Percentiles rank a stretch among this genome's conserved stretches.
These are phyloP conservation scores for Chymomyza amoena DNA, from an alignment of 2,888 invertebrate species.

Conservation along the genomic window DNA sequence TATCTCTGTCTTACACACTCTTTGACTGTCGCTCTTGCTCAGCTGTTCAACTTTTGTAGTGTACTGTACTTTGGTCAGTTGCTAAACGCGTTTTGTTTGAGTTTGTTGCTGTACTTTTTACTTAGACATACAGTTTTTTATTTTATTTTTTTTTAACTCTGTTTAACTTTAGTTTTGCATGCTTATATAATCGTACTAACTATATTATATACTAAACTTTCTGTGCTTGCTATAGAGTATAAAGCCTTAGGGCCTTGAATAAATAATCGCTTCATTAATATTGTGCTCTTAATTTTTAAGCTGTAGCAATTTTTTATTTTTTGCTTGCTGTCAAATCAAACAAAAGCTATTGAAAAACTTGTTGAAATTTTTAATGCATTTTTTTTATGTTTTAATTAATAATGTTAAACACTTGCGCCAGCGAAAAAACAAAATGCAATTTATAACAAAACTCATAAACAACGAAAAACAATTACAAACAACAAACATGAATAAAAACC, in stretches of 20 bases:
- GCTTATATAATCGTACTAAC: neutral
- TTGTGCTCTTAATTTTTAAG: slow-evolving; percentile 18
- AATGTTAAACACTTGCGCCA: slow-evolving; percentile 10
- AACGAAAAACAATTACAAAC: slow-evolving; percentile 10
- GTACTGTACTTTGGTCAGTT: slow-evolving; percentile 14
- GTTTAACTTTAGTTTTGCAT: neutral
- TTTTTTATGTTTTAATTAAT: slow-evolving; percentile 38
- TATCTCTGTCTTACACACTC: slow-evolving; percentile 7
- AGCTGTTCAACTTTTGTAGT: neutral
- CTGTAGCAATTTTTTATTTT: slow-evolving; percentile 32
- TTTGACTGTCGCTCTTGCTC: no score
- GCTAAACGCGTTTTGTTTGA: slow-evolving; percentile 2
- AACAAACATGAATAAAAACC: slow-evolving; percentile 54
- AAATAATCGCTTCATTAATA: neutral
- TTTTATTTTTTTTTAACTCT: slow-evolving; percentile 9
- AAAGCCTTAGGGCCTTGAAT: neutral
- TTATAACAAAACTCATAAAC: slow-evolving; percentile 16
- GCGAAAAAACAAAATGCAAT: slow-evolving; percentile 31
- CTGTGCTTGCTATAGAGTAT: neutral
- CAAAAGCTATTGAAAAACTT: slow-evolving; percentile 28
- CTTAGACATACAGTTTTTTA: slow-evolving; percentile 28
- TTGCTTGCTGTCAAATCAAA: slow-evolving; percentile 1
- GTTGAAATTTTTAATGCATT: slow-evolving; percentile 32
- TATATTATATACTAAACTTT: neutral
- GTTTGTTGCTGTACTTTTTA: slow-evolving; percentile 25